Conservation (phyloP, 2,113 vertebrate genomes). For the Erythrolamprus reginae region DNA sequence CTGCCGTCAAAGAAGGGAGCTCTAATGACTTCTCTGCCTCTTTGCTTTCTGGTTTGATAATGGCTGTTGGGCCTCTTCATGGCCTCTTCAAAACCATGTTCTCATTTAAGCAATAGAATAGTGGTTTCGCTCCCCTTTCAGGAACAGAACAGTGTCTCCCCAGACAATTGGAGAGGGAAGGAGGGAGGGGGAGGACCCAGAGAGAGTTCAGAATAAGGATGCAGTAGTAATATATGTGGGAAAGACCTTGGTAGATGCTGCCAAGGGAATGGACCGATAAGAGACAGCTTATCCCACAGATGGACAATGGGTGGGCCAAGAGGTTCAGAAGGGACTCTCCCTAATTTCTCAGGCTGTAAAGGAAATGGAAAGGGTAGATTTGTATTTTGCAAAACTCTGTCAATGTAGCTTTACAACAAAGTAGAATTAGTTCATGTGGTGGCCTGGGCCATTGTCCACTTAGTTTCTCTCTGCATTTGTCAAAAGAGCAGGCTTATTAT, state of each 20-base stretch:
- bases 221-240: neutral
- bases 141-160: neutral
- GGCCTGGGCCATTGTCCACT: fast-evolving
- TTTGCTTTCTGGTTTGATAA: neutral
- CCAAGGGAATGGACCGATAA: neutral
- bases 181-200: neutral
- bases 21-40: neutral
- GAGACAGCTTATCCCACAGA: neutral
- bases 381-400: neutral
- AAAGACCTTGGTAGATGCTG: neutral
- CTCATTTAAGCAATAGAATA: neutral
- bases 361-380: neutral
- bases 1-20: neutral
- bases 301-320: neutral
- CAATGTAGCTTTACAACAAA: neutral
- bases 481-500: neutral
- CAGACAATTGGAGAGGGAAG: neutral
- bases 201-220: neutral
- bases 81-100: neutral
- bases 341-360: neutral
- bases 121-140: neutral
- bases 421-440: neutral
- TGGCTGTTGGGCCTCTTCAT: neutral
- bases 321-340: neutral
- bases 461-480: neutral